Evolutionary conservation across 2,797 vertebrate species (phyloP).

Genomic region (Phaenicophaeus curvirostris): DNA sequence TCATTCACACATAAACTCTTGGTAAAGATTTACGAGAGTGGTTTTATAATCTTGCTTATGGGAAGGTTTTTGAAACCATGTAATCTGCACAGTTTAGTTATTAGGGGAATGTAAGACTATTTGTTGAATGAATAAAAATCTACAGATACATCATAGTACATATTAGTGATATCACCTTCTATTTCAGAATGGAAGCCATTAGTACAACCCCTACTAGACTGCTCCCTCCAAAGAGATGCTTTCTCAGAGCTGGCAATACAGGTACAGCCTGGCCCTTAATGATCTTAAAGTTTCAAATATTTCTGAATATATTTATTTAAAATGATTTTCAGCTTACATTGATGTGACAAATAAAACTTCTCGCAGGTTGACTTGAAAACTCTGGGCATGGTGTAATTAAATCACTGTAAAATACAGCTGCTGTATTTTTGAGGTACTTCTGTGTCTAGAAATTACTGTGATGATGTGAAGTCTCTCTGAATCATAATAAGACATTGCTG

Average conservation of each 20-base stretch:
- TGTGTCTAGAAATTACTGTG: slow-evolving; percentile 1
- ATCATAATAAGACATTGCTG: background rate
- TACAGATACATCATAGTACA: background rate
- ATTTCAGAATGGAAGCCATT: background rate
- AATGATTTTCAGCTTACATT: background rate
- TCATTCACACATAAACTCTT: background rate
- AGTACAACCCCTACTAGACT: background rate
- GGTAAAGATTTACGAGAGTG: background rate
- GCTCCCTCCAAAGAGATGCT: background rate
- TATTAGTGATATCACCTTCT: background rate
- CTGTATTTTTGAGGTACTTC: background rate
- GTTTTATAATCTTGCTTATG: background rate
- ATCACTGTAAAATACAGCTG: background rate
- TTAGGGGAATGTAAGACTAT: background rate
- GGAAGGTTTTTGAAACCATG: background rate
- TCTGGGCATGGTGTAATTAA: background rate
- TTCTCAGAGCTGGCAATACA: background rate
- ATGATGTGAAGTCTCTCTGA: background rate
- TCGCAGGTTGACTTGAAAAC: background rate
- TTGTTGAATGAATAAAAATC: background rate
- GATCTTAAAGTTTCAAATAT: background rate
- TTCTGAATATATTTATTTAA: background rate
- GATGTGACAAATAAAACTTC: background rate
- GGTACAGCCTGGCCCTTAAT: background rate
- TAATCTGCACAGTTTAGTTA: background rate